Evolutionary conservation across 1,140 invertebrate species (phyloP), one percentile per base, ranked within the genome.

Genomic region (Drosophila cardini): DNA sequence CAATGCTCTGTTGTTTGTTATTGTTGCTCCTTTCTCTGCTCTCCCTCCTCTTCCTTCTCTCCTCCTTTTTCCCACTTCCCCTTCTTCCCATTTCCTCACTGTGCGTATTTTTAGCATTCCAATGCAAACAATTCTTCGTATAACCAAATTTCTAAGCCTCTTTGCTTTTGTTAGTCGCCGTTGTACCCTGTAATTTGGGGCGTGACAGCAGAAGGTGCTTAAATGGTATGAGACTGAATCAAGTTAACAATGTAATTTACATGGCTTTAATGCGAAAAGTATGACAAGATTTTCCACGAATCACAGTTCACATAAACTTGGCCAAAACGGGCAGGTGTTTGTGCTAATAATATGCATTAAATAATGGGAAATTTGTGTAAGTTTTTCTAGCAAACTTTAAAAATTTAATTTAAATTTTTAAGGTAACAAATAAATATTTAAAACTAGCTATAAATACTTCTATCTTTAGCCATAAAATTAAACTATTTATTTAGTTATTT

Each of bases 1-100:
- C 62, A 65, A 53, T 57, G 42, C 26, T 62, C 15, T 69, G 80
- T 45, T 78, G 78, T 86, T 78, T 78, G 74, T 86, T 85, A 76
- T 73, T 80, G 77, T 85, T 53, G 46, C 16, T 21, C 18, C 32
- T 18, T 26, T 26, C 4, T 0, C 21, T 26, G 1, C 45, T 9
- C 13, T 34, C 11, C 21, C 32, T n/a, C 1, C 18, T 0, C 1
- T 2, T 11, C 18, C 11, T 45, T 11, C 0, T 6, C 5, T 5
- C 11, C 32, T 11, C 45, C 18, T 9, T 34, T 15, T 38, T 34
- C 34, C 1, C 18, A 0, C 1, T 4, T 10, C 16, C 15, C 57
- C 30, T 0, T 5, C 4, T 7, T 11, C 38, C 10, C 21, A 7
- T 45, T 36, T 18, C 13, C 50, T 13, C 8, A 46, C 32, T 53